phyloP scores from a whole-genome alignment of 37 sponge, comb jelly and placozoan genomes.

The Aplysina aerophoba region DNA sequence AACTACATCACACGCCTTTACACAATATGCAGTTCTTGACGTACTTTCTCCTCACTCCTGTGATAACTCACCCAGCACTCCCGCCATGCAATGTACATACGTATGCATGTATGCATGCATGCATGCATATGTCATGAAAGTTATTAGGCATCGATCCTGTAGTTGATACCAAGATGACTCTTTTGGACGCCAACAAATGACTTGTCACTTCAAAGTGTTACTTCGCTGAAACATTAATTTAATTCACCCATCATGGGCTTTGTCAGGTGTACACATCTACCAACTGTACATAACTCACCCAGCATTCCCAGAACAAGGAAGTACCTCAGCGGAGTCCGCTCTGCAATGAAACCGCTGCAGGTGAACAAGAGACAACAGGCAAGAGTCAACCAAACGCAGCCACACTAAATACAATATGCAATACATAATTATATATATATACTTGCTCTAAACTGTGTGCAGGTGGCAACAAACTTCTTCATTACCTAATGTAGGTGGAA shows the following conservation, averaged over 20 bases:
- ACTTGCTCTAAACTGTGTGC: not conserved
- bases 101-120: no score
- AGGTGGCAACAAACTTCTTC: not conserved
- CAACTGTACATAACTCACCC: slow-evolving; percentile 35
- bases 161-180: no score
- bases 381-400: not conserved
- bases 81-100: no score
- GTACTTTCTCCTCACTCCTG: no score
- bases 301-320: slow-evolving; percentile 89
- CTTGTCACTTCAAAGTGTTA: no score
- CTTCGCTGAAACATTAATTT: slow-evolving; percentile 42
- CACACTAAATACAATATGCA: not conserved
- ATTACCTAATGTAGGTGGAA: slow-evolving; percentile 63
- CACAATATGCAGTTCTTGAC: no score
- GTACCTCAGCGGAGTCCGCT: slow-evolving; percentile 73
- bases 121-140: no score
- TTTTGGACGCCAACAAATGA: no score
- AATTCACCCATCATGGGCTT: not conserved
- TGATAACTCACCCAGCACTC: no score
- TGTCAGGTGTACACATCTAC: not conserved
- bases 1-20: no score
- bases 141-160: no score
- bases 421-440: no score
- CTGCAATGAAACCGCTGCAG: slow-evolving; percentile 83
- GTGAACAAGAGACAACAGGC: not conserved